phyloP scores from a whole-genome alignment of 2,888 invertebrate genomes.

The Epicampocera succincta region DNA sequence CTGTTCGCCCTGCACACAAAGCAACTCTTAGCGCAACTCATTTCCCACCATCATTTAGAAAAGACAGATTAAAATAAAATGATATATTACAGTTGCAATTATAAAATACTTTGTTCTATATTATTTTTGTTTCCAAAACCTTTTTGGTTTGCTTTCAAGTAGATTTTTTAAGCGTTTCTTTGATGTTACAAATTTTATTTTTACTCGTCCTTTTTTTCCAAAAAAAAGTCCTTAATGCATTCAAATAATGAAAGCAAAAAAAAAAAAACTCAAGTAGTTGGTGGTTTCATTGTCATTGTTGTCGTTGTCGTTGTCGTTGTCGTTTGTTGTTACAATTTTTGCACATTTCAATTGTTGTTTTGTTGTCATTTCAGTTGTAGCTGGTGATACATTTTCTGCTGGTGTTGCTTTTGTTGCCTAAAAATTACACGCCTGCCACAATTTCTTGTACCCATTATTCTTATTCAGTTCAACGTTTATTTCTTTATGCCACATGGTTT shows the following conservation, averaged over 20 bases:
- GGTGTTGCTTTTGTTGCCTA: slow-evolving; percentile 29
- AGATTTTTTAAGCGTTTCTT: too few relatives aligned
- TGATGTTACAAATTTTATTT: neutral
- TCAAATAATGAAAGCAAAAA: neutral
- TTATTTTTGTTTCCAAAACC: too few relatives aligned
- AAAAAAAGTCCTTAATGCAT: too few relatives aligned
- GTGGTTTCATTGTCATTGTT: slow-evolving; percentile 65
- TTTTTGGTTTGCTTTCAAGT: too few relatives aligned
- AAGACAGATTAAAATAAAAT: too few relatives aligned
- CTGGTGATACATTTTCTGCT: slow-evolving; percentile 10
- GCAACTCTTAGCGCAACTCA: too few relatives aligned
- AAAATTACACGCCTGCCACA: slow-evolving; percentile 48
- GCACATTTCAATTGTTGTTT: slow-evolving; percentile 54
- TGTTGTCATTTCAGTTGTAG: slow-evolving; percentile 41
- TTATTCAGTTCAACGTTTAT: slow-evolving; percentile 5
- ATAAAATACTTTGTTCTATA: too few relatives aligned
- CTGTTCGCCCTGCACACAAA: too few relatives aligned
- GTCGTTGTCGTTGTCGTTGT: slow-evolving; percentile 58
- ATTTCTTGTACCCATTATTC: slow-evolving; percentile 61
- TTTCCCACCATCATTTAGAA: too few relatives aligned
- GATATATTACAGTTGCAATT: too few relatives aligned
- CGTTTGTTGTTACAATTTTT: slow-evolving; percentile 36
- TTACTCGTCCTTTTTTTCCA: too few relatives aligned
- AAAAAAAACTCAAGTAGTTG: slow-evolving; percentile 34
- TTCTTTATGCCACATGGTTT: slow-evolving; percentile 1